A percentile compares a stretch with the other conserved stretches of the same genome.
Conservation (phyloP, 2,888 invertebrate species). For the Pachymerium ferrugineum region DNA sequence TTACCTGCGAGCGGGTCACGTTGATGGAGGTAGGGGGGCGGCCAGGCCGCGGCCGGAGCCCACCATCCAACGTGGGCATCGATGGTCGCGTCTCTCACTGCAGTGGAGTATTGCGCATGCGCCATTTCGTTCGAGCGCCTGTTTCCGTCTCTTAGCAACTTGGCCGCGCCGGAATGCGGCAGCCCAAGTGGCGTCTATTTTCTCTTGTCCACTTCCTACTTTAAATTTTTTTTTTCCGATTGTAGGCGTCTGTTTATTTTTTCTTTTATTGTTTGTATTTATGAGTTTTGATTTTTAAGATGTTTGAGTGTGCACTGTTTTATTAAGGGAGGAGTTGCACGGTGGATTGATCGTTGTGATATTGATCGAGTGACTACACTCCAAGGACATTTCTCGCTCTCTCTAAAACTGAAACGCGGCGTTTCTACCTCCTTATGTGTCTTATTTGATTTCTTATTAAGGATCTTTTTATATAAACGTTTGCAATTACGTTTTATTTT, state of each 20-base stretch:
- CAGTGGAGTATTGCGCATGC: neutral
- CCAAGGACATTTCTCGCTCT: too few relatives aligned
- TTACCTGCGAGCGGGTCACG: neutral
- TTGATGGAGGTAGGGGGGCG: neutral
- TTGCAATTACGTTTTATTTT: too few relatives aligned
- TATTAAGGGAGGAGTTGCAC: too few relatives aligned
- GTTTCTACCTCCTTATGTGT: too few relatives aligned
- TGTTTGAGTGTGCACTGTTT: too few relatives aligned
- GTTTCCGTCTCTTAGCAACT: neutral
- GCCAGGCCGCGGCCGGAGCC: constrained; percentile 17
- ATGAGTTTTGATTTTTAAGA: too few relatives aligned
- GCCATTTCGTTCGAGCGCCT: neutral
- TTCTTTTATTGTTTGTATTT: neutral
- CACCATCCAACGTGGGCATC: constrained; percentile 18
- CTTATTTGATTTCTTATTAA: too few relatives aligned
- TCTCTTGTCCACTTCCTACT: neutral
- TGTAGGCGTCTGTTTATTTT: too few relatives aligned
- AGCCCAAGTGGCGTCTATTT: neutral
- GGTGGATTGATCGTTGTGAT: too few relatives aligned
- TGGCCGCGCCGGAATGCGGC: constrained; percentile 12
- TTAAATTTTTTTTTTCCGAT: neutral
- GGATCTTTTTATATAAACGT: too few relatives aligned
- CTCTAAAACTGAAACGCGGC: too few relatives aligned
- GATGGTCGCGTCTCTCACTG: neutral
- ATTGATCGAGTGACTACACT: too few relatives aligned